Base-by-base conservation (phyloP, 1,140 invertebrate species). In the Heliconius hewitsoni region DNA sequence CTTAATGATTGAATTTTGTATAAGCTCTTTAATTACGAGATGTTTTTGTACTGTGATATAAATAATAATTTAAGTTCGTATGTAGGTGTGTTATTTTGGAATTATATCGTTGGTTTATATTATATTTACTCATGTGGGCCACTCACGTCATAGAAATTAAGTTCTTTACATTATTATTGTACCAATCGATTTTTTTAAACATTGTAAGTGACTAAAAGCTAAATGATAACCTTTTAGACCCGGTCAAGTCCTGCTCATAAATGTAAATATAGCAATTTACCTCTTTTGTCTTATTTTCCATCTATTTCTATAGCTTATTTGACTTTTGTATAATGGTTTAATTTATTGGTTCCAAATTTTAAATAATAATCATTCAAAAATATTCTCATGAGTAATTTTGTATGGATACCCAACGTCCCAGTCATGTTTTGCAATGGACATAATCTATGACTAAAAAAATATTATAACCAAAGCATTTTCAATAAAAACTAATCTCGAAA, bases 1-100 rank as follows among this genome's bases (percentile, higher is more conserved):
- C 60, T 66, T 66, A 66, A 66, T 66, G 23, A 66, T 66, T 66
- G 60, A 66, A 66, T 66, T 66, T 66, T 66, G 6, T 66, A 66
- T 66, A 27, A 66, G 60, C 16, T 6, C 3, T 66, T 30, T 66
- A 66, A 16, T 66, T 18, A 66, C 23, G 60, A 66, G 23, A 66
- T 66, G 60, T 27, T 66, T 66, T 27, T 66, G 23, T 66, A n/a
- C 1, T 23, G 19, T 57, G 55, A 2, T 23, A 57, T 57, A 57
- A 18, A 55, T 55, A 55, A 55, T 16, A 55, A 11, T 46, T 46
- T 46, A 46, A 2, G 9, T 9, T 19, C 3, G 55, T 60, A 23
- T 57, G 55, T 9, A 23, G 13, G 42, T 46, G 16, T 46, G 42
- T 16, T 46, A 46, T 46, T 46, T 46, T 46, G 42, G 13, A 46